Conservation (phyloP, 1,140 invertebrate genomes). For the Panonychus citri region DNA sequence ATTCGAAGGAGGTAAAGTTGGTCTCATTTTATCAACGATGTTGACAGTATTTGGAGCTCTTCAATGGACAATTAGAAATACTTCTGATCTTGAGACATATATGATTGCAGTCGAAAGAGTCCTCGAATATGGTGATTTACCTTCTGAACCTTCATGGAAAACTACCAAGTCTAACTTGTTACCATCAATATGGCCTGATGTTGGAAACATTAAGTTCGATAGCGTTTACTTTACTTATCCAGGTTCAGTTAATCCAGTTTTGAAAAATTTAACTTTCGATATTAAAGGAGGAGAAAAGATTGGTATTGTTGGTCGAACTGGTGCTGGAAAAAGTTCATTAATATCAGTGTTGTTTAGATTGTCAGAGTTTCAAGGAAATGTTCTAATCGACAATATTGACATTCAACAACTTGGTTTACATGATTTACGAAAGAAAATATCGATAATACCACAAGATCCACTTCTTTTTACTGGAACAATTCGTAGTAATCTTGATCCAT, state of each 20-base stretch:
- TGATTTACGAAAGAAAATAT: conserved; percentile 17
- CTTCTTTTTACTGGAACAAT: conserved; percentile 24
- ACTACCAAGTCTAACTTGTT: conserved; percentile 3
- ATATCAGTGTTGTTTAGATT: conserved; percentile 57
- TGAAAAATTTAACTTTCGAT: conserved; percentile 17
- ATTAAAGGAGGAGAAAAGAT: conserved; percentile 32
- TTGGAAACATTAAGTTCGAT: conserved; percentile 39
- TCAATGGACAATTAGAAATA: conserved; percentile 57
- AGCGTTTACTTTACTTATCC: conserved; percentile 40
- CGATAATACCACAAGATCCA: conserved; percentile 39
- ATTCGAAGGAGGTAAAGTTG: conserved; percentile 37
- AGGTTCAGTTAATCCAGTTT: conserved; percentile 31
- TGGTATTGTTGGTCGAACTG: conserved; percentile 61
- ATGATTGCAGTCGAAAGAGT: conserved; percentile 64
- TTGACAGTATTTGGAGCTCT: conserved; percentile 48
- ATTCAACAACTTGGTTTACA: conserved; percentile 16
- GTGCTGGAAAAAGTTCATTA: conserved; percentile 73
- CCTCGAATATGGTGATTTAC: conserved; percentile 45
- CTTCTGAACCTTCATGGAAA: conserved; percentile 31
- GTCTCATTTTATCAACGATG: conserved; percentile 48
- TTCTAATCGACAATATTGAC: conserved; percentile 22
- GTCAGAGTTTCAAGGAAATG: conserved; percentile 36
- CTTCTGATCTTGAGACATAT: conserved; percentile 51
- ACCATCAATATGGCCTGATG: conserved; percentile 33
- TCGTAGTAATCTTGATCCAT: conserved; percentile 21